Evolutionary conservation across 2,888 invertebrate species (phyloP), one percentile per base, ranked within the genome.

Genomic region (Cephus pygmeus): DNA sequence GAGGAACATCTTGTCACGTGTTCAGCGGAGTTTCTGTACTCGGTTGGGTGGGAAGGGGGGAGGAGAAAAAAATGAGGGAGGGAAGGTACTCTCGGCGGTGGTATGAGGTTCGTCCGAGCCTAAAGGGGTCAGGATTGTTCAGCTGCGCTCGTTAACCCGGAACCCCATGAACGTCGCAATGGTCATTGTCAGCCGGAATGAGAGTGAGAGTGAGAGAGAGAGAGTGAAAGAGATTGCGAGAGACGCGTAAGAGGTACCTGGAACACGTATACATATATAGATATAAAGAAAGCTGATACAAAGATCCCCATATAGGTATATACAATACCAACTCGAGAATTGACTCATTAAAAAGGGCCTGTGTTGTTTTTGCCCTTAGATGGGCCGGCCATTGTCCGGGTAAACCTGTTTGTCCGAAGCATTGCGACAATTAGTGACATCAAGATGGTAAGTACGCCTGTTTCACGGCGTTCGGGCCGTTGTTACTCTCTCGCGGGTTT

Each of bases 361-460:
- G 83, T 91, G 84, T 91, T 91, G 85, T 91, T 91, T 91, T 91
- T 91, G 90, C 91, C 90, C 91, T 88, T 91, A 97, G 98, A 97
- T 96, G 98, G 98, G 92, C 98, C 98, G 92, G 98, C 98, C 92
- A 95, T 97, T 94, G 98, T 98, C 93, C 96, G 95, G 94, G 97
- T 98, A 93, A 98, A 98, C 96, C 96, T 98, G 94, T 98, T 98
- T 96, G 97, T 98, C 93, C 95, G 98, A 95, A 98, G 97, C 96
- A 97, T 98, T 92, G 97, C 97, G 92, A 98, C 98, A 92, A 98
- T 98, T 94, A 98, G 98, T 95, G 98, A 98, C 95, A 98, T 97
- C 93, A 98, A 98, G 94, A 98, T 98, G 98, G 98, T 98, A 96
- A 98, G 98, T 97, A 92, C 81, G 81, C 82, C 86, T 81, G 81